Base-by-base conservation (phyloP, 2,797 vertebrate genomes). In the Karalla daura region DNA sequence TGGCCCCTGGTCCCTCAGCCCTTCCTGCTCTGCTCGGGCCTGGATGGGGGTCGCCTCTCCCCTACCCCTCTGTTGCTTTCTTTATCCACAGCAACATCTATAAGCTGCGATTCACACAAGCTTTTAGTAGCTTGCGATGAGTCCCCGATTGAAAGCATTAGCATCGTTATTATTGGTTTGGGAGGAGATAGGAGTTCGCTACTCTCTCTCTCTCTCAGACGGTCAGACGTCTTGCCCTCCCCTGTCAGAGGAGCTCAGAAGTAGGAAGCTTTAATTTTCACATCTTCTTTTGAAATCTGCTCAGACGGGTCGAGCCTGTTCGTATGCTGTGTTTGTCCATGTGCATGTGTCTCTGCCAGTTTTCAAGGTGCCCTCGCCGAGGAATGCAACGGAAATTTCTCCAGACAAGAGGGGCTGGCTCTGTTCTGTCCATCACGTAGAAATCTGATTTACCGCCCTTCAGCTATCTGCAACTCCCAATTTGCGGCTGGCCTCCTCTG, bases 341-440 rank as follows among this genome's bases (percentile, higher is more conserved):
- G n/a, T 39, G 20, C 27, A 73, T 72, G 37, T 55, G 39, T 70
- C 35, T 51, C 43, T 83, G 85, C 73, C 84, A 82, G 75, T 74
- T 81, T 85, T 91, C 81, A 90, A 89, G 85, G 86, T 92, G 85
- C 58, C 86, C 75, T 85, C 70, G 45, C 47, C 54, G 15, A 76
- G 78, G 78, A 88, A 86, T 90, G 81, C 74, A 81, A 70, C 71
- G 74, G 59, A 80, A 75, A 83, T 70, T 15, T 80, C 71, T 70
- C 12, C 5, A 59, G 60, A 63, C 44, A 32, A 53, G 54, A 32
- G 55, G 54, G 55, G 64, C 43, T 76, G 74, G 56, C 81, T 74
- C 72, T 71, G 58, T 49, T 80, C 61, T 40, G 39, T 73, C 71
- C 76, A 72, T 83, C 70, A 36, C 63, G 81, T 75, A 50, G 74